A percentile compares a stretch with the other conserved stretches of the same genome.
Evolutionary conservation across 2,797 vertebrate genomes (phyloP).

Genomic region (Apogon hyalosoma): DNA sequence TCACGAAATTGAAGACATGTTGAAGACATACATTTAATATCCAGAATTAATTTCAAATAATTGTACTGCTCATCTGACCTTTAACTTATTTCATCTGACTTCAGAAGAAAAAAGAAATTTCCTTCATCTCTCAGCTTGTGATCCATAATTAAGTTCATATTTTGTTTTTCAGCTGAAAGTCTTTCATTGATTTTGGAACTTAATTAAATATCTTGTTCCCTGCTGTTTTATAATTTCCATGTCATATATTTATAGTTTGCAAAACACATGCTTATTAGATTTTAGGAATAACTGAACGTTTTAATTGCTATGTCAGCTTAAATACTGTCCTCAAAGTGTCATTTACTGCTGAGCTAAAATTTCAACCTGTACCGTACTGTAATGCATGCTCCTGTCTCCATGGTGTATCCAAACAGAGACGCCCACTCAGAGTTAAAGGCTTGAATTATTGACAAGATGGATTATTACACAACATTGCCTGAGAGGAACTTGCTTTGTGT

Average conservation of each 20-base stretch:
- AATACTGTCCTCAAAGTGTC: not conserved
- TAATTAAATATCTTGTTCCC: conserved; percentile 3
- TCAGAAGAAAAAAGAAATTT: conserved; percentile 17
- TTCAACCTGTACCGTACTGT: not conserved
- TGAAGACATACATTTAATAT: too few relatives aligned
- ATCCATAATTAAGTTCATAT: conserved; percentile 31
- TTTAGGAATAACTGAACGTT: not conserved
- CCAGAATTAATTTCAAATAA: not conserved
- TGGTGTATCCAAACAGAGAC: not conserved
- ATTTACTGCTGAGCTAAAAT: not conserved
- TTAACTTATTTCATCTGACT: not conserved
- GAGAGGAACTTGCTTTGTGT: conserved; percentile 20
- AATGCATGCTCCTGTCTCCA: not conserved
- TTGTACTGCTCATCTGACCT: not conserved
- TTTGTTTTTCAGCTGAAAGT: conserved; percentile 4
- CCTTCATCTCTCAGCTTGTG: conserved; percentile 29
- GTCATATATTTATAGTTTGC: not conserved
- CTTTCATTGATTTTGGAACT: conserved; percentile 7
- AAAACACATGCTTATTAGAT: not conserved
- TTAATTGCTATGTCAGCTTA: conserved; percentile 1
- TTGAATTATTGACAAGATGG: conserved; percentile 58
- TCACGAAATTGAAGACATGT: too few relatives aligned
- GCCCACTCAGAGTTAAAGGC: conserved; percentile 20
- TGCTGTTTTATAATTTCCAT: conserved; percentile 5
- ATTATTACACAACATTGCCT: conserved; percentile 24